Conservation (phyloP, 2,113 vertebrate species). For the Arenaria interpres region DNA sequence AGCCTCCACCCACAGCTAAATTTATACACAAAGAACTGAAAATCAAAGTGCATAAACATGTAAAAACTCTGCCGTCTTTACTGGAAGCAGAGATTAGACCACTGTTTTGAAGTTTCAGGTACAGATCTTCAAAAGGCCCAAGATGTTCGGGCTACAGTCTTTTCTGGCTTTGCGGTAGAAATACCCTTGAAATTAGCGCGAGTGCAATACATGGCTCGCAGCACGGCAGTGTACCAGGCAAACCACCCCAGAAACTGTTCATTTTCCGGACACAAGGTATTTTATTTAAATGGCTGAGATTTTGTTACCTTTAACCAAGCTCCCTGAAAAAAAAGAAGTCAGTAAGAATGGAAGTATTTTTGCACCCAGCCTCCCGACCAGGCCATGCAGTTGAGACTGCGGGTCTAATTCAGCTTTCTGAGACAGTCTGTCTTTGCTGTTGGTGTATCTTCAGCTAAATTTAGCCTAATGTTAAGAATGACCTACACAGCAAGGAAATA, state of each 20-base stretch:
- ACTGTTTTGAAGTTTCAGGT: conserved; percentile 23
- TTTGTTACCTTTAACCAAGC: background rate
- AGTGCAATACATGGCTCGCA: background rate
- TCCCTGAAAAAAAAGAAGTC: background rate
- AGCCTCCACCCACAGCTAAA: conserved; percentile 45
- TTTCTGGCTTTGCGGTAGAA: background rate
- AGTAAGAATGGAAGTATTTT: background rate
- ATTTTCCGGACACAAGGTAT: background rate
- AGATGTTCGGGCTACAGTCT: background rate
- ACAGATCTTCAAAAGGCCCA: conserved; percentile 17
- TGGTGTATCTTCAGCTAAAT: conserved; percentile 38
- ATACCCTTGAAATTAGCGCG: conserved; percentile 16
- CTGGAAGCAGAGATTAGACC: background rate
- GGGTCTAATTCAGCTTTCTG: background rate
- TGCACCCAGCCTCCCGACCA: background rate
- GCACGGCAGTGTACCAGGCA: background rate
- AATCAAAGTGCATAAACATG: conserved; percentile 52
- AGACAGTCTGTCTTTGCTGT: background rate
- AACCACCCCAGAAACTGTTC: background rate
- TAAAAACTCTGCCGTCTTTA: background rate
- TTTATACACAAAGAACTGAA: conserved; percentile 48
- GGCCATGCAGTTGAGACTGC: background rate
- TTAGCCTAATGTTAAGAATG: conserved; percentile 57
- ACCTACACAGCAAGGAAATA: conserved; percentile 63
- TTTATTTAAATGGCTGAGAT: background rate